phyloP scores from a whole-genome alignment of 2,888 invertebrate genomes.

The Isoperla grammatica region DNA sequence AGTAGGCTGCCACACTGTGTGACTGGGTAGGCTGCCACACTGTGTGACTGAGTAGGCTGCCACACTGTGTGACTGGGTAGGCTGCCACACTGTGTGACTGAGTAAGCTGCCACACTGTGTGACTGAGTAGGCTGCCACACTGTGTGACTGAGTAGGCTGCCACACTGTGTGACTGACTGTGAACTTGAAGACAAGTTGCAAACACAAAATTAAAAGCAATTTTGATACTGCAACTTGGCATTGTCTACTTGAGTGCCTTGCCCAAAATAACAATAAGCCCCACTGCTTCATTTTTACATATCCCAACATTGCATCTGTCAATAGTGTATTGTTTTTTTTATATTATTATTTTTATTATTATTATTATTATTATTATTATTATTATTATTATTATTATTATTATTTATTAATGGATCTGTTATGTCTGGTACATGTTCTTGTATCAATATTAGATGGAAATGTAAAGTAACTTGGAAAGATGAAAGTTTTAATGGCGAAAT shows the following conservation, averaged over 20 bases:
- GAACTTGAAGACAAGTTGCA: too few species aligned
- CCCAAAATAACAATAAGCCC: background rate
- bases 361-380: too few species aligned
- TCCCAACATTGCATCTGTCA: background rate
- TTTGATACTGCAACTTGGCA: conserved; percentile 1
- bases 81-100: too few species aligned
- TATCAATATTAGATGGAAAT: too few species aligned
- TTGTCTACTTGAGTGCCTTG: conserved; percentile 15
- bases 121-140: too few species aligned
- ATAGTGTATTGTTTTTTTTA: background rate
- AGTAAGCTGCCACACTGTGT: conserved; percentile 11
- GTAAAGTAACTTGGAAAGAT: too few species aligned
- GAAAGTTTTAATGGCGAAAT: background rate
- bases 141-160: conserved; percentile 14
- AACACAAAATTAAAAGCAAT: too few species aligned
- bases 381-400: too few species aligned
- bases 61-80: background rate
- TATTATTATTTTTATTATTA: too few species aligned
- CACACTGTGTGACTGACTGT: background rate
- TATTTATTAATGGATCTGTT: too few species aligned
- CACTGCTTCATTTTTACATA: background rate
- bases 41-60: conserved; percentile 14
- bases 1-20: conserved; percentile 12
- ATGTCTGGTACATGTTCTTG: too few species aligned
- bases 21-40: too few species aligned